Percentiles rank a stretch among this genome's conserved stretches.
These are phyloP conservation scores for Drosophila sordidula DNA, from an alignment of 2,888 invertebrate species.

Conservation along the genomic window DNA sequence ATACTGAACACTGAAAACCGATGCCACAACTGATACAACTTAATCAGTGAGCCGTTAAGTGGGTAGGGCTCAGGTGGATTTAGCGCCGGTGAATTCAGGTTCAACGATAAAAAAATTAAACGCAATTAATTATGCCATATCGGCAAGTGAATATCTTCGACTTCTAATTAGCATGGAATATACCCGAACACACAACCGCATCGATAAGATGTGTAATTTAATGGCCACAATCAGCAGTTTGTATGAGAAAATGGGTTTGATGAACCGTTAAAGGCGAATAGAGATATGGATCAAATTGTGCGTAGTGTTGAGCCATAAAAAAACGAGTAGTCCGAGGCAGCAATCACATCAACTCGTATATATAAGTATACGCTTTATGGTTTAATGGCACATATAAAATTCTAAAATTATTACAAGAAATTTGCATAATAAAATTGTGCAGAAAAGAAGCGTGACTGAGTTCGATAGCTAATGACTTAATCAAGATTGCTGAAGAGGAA, in stretches of 20 bases:
- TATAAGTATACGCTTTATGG: conserved; percentile 18
- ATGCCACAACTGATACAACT: conserved; percentile 68
- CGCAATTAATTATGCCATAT: conserved; percentile 74
- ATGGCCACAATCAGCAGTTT: conserved; percentile 50
- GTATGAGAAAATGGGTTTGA: conserved; percentile 25
- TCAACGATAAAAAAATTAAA: conserved; percentile 57
- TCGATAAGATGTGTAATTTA: conserved; percentile 70
- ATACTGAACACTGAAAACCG: conserved; percentile 50
- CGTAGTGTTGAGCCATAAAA: conserved; percentile 24
- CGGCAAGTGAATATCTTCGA: conserved; percentile 60
- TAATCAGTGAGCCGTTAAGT: conserved; percentile 61
- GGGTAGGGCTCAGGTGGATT: conserved; percentile 32
- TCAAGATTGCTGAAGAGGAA: neutral
- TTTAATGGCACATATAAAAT: conserved; percentile 26
- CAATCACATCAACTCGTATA: conserved; percentile 16
- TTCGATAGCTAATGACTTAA: conserved; percentile 8
- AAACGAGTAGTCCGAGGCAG: conserved; percentile 21
- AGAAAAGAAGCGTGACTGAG: neutral
- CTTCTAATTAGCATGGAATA: conserved; percentile 73
- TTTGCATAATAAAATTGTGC: neutral
- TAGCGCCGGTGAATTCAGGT: conserved; percentile 13
- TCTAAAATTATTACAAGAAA: conserved; percentile 5
- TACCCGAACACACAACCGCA: conserved; percentile 37
- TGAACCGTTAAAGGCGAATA: conserved; percentile 46
- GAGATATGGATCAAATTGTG: conserved; percentile 54